Percentiles rank a stretch among this genome's conserved stretches.
These are phyloP conservation scores for Nyctibius bracteatus DNA, from an alignment of 2,113 vertebrate genomes.

Conservation along the genomic window DNA sequence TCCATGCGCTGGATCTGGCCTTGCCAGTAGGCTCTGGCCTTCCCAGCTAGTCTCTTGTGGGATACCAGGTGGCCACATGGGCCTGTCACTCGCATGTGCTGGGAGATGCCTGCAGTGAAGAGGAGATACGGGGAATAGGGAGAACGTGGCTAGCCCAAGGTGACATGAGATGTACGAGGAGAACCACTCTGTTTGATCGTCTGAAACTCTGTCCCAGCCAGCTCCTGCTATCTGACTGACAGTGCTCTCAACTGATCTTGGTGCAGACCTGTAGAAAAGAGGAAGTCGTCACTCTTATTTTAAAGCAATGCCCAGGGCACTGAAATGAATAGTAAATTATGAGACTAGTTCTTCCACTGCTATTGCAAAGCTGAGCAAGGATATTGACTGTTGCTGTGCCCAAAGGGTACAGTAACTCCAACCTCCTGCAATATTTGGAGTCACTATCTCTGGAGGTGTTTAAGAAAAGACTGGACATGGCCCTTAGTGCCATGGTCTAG, in stretches of 20 bases:
- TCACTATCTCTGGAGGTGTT: too few species aligned
- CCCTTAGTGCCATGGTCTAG: too few species aligned
- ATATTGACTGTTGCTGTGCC: neutral
- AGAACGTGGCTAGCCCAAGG: accelerated
- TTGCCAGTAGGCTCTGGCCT: neutral
- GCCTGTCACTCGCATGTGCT: accelerated
- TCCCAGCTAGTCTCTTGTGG: neutral
- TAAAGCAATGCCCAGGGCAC: neutral
- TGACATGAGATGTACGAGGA: neutral
- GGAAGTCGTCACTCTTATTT: neutral
- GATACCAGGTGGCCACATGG: neutral
- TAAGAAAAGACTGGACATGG: too few species aligned
- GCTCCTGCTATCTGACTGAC: accelerated
- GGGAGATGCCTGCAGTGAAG: neutral
- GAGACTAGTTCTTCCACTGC: neutral
- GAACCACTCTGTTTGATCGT: neutral
- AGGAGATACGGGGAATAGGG: neutral
- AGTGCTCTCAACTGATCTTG: neutral
- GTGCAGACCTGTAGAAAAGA: neutral
- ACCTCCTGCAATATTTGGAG: neutral
- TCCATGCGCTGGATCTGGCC: neutral
- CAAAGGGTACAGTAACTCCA: neutral
- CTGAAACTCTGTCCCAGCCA: neutral
- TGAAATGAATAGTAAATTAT: neutral
- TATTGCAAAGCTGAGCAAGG: neutral